A percentile compares a stretch with the other conserved stretches of the same genome.
These are phyloP conservation scores for Nomia melanderi DNA, from an alignment of 1,140 invertebrate genomes.

Conservation along the genomic window DNA sequence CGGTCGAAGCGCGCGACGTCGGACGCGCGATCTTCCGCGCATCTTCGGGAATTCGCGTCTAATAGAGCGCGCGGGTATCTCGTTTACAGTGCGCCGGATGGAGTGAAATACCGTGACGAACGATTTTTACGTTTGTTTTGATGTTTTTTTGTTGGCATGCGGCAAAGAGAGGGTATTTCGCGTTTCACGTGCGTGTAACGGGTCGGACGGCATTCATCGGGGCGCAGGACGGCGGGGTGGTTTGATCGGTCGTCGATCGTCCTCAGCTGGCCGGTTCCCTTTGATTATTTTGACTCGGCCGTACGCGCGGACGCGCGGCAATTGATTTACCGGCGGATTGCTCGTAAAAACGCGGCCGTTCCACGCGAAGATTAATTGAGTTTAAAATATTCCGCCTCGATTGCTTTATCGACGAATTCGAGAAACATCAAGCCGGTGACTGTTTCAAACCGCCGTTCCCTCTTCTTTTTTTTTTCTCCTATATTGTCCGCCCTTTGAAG, in stretches of 20 bases:
- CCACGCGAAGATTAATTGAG: slow-evolving; percentile 60
- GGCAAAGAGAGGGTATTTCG: not conserved
- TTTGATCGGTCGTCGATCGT: slow-evolving; percentile 55
- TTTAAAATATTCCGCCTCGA: slow-evolving; percentile 56
- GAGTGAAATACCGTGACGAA: not conserved
- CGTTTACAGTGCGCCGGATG: not conserved
- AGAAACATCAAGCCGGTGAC: not conserved
- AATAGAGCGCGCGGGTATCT: not conserved
- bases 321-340: slow-evolving; percentile 56
- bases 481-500: not conserved
- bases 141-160: not conserved
- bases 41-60: not conserved
- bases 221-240: slow-evolving; percentile 14
- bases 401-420: slow-evolving; percentile 44
- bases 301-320: slow-evolving; percentile 38
- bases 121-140: not conserved
- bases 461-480: not conserved
- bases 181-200: not conserved
- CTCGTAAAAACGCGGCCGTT: slow-evolving; percentile 53
- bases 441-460: slow-evolving; percentile 24
- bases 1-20: too few relatives aligned
- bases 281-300: slow-evolving; percentile 60
- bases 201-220: slow-evolving; percentile 11
- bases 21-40: not conserved
- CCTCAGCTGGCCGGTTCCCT: slow-evolving; percentile 22